A percentile compares a stretch with the other conserved stretches of the same genome.
These are phyloP conservation scores for Dioctria linearis DNA, from an alignment of 2,888 invertebrate genomes.

Conservation along the genomic window DNA sequence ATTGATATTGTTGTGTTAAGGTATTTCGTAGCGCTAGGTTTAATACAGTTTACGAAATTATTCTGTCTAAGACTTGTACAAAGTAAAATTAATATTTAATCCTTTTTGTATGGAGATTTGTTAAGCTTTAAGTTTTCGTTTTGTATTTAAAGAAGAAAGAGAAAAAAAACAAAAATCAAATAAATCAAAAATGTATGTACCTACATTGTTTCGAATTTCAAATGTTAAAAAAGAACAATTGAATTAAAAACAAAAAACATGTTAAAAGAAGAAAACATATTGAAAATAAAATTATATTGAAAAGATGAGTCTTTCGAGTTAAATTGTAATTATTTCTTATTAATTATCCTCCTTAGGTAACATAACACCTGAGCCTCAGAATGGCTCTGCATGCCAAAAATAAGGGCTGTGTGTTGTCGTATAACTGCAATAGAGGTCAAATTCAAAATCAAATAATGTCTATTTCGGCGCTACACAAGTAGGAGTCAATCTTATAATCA, in stretches of 20 bases:
- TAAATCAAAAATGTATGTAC: constrained; percentile 12
- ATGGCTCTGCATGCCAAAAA: no score
- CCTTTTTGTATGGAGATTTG: constrained; percentile 40
- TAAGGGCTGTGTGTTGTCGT: no score
- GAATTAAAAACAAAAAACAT: constrained; percentile 15
- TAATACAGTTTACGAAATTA: constrained; percentile 34
- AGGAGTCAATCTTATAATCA: no score
- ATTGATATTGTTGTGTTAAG: constrained; percentile 44
- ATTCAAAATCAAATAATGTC: no score
- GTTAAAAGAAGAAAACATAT: constrained; percentile 31
- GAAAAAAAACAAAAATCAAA: no score
- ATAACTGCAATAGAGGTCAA: no score
- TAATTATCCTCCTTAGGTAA: constrained; percentile 16
- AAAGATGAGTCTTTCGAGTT: constrained; percentile 19
- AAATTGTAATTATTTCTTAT: not conserved
- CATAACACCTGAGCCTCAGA: not conserved
- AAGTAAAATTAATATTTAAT: constrained; percentile 39
- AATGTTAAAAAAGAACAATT: constrained; percentile 39
- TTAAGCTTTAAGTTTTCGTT: constrained; percentile 40
- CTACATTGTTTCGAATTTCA: constrained; percentile 34
- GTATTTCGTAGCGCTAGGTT: constrained; percentile 33
- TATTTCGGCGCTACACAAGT: no score
- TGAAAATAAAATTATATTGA: constrained; percentile 45
- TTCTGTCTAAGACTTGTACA: constrained; percentile 51
- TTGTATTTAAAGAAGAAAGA: constrained; percentile 19